Conservation (phyloP, 92 coral and sea anemone species). For the Muricea muricata region DNA sequence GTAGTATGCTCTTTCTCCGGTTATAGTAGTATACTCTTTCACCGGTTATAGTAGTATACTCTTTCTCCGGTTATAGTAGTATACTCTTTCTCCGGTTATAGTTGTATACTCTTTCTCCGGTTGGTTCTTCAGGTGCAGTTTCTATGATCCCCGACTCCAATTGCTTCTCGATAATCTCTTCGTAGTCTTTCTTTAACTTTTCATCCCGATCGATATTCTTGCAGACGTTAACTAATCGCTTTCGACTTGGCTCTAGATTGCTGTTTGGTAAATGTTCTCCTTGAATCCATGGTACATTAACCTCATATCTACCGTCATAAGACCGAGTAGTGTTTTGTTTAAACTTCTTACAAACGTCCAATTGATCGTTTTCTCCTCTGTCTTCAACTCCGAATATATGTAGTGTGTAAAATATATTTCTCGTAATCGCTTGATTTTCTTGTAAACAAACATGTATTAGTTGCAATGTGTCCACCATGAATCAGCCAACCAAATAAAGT, state of each 20-base stretch:
- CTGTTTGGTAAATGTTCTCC: conserved; percentile 24
- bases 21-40: too few species aligned
- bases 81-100: too few species aligned
- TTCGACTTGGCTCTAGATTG: conserved; percentile 23
- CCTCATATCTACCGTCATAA: conserved; percentile 64
- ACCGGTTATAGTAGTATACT: too few species aligned
- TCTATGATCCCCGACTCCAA: not conserved
- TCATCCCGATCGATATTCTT: conserved; percentile 9
- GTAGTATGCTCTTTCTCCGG: too few species aligned
- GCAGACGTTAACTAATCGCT: conserved; percentile 6
- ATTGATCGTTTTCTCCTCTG: conserved; percentile 8
- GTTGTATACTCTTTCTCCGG: not conserved
- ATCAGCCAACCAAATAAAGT: conserved; percentile 61
- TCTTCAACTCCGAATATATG: not conserved
- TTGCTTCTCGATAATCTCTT: not conserved
- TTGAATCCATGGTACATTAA: conserved; percentile 54
- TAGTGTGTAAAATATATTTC: not conserved
- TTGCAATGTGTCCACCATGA: conserved; percentile 55
- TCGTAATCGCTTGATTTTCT: conserved; percentile 9
- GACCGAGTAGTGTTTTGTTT: conserved; percentile 41
- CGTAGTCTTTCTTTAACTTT: not conserved
- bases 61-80: too few species aligned
- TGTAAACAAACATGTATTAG: not conserved
- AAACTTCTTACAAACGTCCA: conserved; percentile 42
- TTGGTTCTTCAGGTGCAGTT: conserved; percentile 16